phyloP scores from a whole-genome alignment of 1,140 invertebrate genomes.

The Drosophila sucinea region DNA sequence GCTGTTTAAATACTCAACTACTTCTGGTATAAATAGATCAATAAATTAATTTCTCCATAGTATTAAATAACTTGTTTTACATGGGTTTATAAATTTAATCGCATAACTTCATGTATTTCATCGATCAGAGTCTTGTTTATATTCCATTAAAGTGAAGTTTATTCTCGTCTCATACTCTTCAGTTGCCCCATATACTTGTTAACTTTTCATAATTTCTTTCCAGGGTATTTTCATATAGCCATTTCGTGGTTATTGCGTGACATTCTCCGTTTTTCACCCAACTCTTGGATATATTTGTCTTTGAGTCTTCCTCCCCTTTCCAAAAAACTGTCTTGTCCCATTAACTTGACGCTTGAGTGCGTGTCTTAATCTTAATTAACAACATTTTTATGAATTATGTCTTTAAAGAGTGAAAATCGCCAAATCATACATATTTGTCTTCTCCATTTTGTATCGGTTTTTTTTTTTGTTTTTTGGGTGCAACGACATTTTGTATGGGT shows the following conservation, averaged over 20 bases:
- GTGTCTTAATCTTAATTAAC: conserved; percentile 55
- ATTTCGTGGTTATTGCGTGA: conserved; percentile 39
- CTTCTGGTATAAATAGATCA: too few relatives aligned
- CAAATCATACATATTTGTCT: conserved; percentile 28
- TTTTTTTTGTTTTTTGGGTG: conserved; percentile 22
- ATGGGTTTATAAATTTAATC: too few relatives aligned
- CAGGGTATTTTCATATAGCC: background rate
- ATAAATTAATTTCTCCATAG: too few relatives aligned
- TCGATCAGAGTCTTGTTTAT: too few relatives aligned
- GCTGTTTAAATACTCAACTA: too few relatives aligned
- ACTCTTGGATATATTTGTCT: background rate
- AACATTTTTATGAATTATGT: conserved; percentile 50
- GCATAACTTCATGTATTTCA: too few relatives aligned
- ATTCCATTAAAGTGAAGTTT: too few relatives aligned
- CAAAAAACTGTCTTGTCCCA: conserved; percentile 17
- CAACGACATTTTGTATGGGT: conserved; percentile 39
- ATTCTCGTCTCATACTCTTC: too few relatives aligned
- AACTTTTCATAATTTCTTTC: background rate
- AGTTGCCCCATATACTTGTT: conserved; percentile 1
- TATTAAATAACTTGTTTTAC: too few relatives aligned
- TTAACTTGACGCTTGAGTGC: conserved; percentile 56
- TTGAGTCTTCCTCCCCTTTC: background rate
- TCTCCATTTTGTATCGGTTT: conserved; percentile 9
- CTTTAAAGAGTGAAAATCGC: conserved; percentile 28
- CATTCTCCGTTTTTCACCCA: conserved; percentile 36